These are phyloP conservation scores for Parnassius smintheus DNA, from an alignment of 2,888 invertebrate species.

Conservation along the genomic window DNA sequence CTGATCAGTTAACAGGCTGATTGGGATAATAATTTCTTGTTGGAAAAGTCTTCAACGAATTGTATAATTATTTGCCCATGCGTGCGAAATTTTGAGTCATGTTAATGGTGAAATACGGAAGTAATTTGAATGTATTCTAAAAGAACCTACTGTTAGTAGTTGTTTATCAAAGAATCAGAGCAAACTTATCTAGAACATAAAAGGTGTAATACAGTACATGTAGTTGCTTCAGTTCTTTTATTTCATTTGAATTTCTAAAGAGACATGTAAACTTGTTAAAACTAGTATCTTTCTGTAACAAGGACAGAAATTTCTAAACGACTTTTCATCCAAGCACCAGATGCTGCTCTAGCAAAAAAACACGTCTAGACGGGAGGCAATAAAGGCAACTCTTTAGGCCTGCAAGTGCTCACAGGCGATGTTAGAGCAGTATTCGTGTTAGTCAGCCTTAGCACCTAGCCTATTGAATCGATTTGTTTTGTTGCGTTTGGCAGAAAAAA, in stretches of 20 bases:
- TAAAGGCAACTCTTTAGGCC: conserved; percentile 43
- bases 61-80: too few relatives aligned
- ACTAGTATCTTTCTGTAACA: conserved; percentile 19
- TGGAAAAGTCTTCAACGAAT: too few relatives aligned
- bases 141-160: too few relatives aligned
- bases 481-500: too few relatives aligned
- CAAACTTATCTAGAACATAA: too few relatives aligned
- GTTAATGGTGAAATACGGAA: too few relatives aligned
- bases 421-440: conserved; percentile 40
- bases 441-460: conserved; percentile 44
- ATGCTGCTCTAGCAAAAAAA: conserved; percentile 55
- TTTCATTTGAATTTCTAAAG: conserved; percentile 20
- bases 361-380: conserved; percentile 64
- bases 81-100: too few relatives aligned
- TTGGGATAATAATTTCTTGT: too few relatives aligned
- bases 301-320: conserved; percentile 34
- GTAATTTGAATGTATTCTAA: too few relatives aligned
- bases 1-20: too few relatives aligned
- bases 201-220: too few relatives aligned
- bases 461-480: background rate
- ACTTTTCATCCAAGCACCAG: conserved; percentile 52
- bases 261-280: conserved; percentile 16
- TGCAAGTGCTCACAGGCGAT: conserved; percentile 38
- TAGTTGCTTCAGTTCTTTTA: background rate
- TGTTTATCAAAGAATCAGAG: too few relatives aligned